Evolutionary conservation across 1,140 invertebrate species (phyloP).

Genomic region (Psix sp.): DNA sequence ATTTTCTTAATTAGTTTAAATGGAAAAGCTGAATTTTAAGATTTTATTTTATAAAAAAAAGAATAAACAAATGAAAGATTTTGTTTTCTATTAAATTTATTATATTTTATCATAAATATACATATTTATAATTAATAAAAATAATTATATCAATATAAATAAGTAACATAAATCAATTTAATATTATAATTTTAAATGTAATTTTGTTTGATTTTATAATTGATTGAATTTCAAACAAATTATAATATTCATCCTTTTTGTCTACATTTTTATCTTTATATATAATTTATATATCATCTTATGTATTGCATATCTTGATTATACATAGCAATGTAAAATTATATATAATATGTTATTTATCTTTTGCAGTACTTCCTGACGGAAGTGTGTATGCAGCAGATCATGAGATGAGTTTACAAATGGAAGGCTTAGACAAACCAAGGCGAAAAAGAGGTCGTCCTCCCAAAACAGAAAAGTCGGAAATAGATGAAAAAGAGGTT

Average conservation of each 20-base stretch:
- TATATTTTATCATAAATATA: slow-evolving; percentile 12
- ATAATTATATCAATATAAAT: slow-evolving; percentile 18
- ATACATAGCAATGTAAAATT: not conserved
- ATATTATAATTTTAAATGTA: no score
- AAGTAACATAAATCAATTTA: no score
- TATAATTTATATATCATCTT: no score
- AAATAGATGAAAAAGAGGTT: slow-evolving; percentile 33
- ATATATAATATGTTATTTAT: not conserved
- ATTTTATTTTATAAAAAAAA: no score
- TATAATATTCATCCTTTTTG: no score
- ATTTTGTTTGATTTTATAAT: no score
- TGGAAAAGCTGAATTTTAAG: no score
- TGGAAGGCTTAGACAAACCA: slow-evolving; percentile 81
- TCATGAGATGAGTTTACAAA: slow-evolving; percentile 79
- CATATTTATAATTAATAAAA: slow-evolving; percentile 38
- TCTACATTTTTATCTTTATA: no score
- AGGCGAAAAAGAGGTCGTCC: slow-evolving; percentile 83
- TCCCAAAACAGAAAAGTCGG: slow-evolving; percentile 75
- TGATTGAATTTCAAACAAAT: no score
- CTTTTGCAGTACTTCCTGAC: slow-evolving; percentile 75
- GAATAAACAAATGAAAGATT: no score
- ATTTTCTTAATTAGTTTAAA: slow-evolving; percentile 6
- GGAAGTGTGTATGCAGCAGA: slow-evolving; percentile 78
- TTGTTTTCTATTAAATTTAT: no score
- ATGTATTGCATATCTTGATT: no score